Conservation (phyloP, 2,113 vertebrate genomes). For the Ovibos moschatus region DNA sequence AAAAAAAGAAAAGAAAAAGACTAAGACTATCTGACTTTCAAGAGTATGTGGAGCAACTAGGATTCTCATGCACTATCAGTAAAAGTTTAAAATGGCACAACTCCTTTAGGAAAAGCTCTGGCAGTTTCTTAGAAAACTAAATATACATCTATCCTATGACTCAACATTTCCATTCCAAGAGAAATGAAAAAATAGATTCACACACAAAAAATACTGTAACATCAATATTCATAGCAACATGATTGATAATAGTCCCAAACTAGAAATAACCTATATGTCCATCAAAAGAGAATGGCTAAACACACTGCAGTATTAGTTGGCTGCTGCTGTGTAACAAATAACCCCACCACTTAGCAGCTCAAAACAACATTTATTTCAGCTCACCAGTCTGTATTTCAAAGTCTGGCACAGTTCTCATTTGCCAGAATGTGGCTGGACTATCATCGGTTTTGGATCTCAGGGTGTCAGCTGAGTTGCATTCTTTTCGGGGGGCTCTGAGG, state of each 20-base stretch:
- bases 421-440: not conserved
- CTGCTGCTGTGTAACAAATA: not conserved
- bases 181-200: not conserved
- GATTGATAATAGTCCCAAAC: not conserved
- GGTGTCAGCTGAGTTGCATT: not conserved
- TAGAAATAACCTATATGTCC: not conserved
- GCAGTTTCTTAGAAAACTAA: not conserved
- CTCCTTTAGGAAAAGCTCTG: not conserved
- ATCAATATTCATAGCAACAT: not conserved
- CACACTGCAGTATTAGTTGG: not conserved
- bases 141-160: not conserved
- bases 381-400: not conserved
- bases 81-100: not conserved
- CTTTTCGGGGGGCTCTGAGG: not conserved
- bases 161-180: constrained; percentile 1
- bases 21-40: not conserved
- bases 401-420: not conserved
- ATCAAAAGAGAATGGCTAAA: not conserved
- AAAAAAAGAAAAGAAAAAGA: not conserved
- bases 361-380: not conserved
- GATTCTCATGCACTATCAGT: not conserved
- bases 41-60: not conserved
- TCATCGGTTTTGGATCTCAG: not conserved
- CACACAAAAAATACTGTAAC: not conserved
- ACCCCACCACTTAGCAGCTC: not conserved